Evolutionary conservation across 2,113 vertebrate species (phyloP).

Genomic region (Chloebia gouldiae): DNA sequence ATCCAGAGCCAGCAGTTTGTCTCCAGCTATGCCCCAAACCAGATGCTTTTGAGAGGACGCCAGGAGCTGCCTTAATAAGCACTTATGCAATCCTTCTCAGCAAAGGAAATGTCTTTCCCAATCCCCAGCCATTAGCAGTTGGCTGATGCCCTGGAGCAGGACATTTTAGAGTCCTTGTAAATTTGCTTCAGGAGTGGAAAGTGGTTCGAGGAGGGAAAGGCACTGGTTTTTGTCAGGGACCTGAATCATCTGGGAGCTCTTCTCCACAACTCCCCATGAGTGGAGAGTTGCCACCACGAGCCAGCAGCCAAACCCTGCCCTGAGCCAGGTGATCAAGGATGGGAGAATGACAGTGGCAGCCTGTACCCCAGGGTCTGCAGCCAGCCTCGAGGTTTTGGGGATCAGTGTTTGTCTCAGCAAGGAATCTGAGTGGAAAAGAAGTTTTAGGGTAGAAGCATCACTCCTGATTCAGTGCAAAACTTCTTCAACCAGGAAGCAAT

Average conservation of each 20-base stretch:
- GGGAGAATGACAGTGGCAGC: background rate
- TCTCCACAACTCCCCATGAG: accelerated
- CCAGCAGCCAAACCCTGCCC: background rate
- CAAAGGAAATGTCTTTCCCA: conserved; percentile 58
- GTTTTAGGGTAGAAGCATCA: background rate
- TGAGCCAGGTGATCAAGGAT: accelerated
- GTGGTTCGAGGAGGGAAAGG: background rate
- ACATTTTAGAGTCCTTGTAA: conserved; percentile 59
- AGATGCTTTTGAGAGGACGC: conserved; percentile 35
- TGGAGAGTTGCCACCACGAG: accelerated
- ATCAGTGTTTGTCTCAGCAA: background rate
- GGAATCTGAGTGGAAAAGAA: background rate
- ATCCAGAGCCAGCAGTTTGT: background rate
- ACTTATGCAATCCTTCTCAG: conserved; percentile 31
- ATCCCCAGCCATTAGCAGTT: conserved; percentile 41
- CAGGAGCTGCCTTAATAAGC: conserved; percentile 50
- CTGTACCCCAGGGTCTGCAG: background rate
- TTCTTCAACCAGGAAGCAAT: background rate
- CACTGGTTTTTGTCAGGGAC: background rate
- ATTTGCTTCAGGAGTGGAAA: conserved; percentile 53
- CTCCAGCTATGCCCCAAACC: conserved; percentile 44
- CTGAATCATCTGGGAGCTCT: background rate
- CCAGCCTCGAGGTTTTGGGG: accelerated
- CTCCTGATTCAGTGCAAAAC: background rate
- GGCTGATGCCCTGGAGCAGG: conserved; percentile 54